These are phyloP conservation scores for Meda fulgida DNA, from an alignment of 2,797 vertebrate species.

Conservation along the genomic window DNA sequence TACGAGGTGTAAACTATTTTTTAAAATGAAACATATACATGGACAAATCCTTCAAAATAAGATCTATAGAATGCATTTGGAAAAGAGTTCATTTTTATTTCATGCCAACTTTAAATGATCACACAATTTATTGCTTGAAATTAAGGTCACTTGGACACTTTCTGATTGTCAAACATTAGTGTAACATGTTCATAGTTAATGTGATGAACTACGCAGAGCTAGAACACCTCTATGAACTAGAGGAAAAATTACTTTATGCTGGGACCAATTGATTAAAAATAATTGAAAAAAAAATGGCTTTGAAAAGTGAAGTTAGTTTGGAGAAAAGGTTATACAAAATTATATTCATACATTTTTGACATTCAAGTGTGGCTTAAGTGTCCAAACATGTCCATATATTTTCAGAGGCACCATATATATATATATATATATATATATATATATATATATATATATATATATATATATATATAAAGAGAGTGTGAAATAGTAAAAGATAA, in stretches of 20 bases:
- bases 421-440: slow-evolving; percentile 1
- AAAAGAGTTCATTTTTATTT: neutral
- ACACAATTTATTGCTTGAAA: neutral
- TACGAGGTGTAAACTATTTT: neutral
- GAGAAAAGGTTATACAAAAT: neutral
- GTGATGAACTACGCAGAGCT: neutral
- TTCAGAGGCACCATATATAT: neutral
- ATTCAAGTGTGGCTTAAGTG: neutral
- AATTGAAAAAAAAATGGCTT: neutral
- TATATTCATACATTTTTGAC: neutral
- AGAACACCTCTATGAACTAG: neutral
- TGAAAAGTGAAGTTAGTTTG: neutral
- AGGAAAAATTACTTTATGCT: neutral
- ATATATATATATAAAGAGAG: too few relatives aligned
- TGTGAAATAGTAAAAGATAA: neutral
- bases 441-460: neutral
- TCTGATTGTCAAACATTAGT: neutral
- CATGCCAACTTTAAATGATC: neutral
- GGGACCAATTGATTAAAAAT: neutral
- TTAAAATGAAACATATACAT: neutral
- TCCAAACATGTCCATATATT: neutral
- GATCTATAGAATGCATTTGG: neutral
- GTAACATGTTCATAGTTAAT: neutral
- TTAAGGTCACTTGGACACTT: neutral
- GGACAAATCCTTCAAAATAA: too few relatives aligned